Evolutionary conservation across 1,140 invertebrate species (phyloP).

Genomic region (Hesperophylax magnus): DNA sequence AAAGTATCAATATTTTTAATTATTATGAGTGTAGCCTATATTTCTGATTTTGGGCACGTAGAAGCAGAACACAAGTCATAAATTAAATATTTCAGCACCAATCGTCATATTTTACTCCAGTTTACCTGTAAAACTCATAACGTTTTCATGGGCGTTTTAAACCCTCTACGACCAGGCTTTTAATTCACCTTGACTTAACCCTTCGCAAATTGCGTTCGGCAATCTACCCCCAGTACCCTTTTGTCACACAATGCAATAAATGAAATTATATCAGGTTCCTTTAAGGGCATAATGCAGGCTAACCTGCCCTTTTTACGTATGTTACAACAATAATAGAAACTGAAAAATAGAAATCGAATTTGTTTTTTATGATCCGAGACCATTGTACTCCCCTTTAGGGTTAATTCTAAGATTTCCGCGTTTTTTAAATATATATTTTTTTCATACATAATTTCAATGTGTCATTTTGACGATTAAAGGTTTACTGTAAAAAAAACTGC

Average conservation of each 20-base stretch:
- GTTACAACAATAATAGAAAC: constrained; percentile 52
- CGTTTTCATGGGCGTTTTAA: constrained; percentile 13
- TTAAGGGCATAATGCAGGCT: constrained; percentile 48
- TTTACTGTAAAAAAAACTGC: too few species aligned
- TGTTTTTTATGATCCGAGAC: constrained; percentile 55
- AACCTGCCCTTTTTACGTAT: constrained; percentile 53
- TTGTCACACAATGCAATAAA: constrained; percentile 55
- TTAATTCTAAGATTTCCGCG: constrained; percentile 38
- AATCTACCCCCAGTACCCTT: constrained; percentile 34
- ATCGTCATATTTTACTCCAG: too few species aligned
- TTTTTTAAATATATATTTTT: not conserved
- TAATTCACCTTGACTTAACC: constrained; percentile 43
- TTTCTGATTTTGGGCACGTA: too few species aligned
- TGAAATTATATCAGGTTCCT: constrained; percentile 57
- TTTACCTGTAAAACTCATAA: constrained; percentile 2
- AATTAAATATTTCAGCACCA: too few species aligned
- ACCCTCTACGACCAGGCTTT: not conserved
- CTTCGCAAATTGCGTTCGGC: constrained; percentile 31
- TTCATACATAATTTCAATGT: not conserved
- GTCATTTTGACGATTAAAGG: too few species aligned
- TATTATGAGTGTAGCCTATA: too few species aligned
- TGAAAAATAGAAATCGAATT: constrained; percentile 58
- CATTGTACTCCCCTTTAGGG: constrained; percentile 48
- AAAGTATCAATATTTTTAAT: too few species aligned
- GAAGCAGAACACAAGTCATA: too few species aligned